Evolutionary conservation across 2,797 vertebrate genomes (phyloP).

Genomic region (Bovichtus diacanthus): DNA sequence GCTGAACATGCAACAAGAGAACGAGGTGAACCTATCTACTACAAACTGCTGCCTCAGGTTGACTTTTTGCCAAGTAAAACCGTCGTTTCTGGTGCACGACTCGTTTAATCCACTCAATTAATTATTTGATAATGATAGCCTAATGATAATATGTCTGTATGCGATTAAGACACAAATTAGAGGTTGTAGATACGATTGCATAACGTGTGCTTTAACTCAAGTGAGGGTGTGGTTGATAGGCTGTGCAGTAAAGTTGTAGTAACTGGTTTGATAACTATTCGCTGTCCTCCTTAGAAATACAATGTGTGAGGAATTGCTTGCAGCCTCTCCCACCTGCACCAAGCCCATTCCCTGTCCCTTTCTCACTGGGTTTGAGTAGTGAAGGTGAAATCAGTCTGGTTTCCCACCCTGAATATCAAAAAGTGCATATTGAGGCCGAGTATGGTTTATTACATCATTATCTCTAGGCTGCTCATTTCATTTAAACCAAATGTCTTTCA

Average conservation of each 20-base stretch:
- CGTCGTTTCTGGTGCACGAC: not conserved
- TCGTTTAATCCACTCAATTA: not conserved
- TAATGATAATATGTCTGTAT: not conserved
- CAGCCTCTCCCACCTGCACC: constrained; percentile 49
- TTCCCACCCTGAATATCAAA: not conserved
- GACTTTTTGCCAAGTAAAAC: not conserved
- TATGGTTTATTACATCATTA: not conserved
- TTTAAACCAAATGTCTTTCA: not conserved
- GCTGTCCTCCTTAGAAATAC: constrained; percentile 22
- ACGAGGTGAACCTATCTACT: not conserved
- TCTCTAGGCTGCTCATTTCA: not conserved
- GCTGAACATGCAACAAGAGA: not conserved
- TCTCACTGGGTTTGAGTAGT: not conserved
- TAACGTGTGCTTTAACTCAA: constrained; percentile 22
- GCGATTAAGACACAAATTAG: too few species aligned
- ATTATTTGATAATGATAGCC: not conserved
- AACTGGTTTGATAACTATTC: constrained; percentile 74
- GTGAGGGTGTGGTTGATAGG: constrained; percentile 65
- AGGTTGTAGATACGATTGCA: not conserved
- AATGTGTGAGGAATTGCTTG: constrained; percentile 24
- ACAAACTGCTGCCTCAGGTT: not conserved
- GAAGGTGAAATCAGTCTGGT: fast-evolving
- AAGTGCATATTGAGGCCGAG: not conserved
- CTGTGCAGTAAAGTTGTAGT: constrained; percentile 50
- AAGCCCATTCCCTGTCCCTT: not conserved